Evolutionary conservation across 2,113 vertebrate genomes (phyloP).

Genomic region (Carassius gibelio): DNA sequence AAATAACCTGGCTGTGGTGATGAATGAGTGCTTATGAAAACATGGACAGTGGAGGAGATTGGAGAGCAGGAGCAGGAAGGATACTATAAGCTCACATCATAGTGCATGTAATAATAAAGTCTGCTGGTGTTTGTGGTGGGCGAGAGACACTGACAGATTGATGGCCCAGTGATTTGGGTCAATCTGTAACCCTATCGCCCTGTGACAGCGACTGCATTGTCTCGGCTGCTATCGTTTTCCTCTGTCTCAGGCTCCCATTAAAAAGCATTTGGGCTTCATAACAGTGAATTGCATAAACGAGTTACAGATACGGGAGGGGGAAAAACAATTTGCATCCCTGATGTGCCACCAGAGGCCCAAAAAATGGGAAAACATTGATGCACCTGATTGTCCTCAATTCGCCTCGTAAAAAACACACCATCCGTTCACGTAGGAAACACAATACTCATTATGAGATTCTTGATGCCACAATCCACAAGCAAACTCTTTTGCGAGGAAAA

Average conservation of each 20-base stretch:
- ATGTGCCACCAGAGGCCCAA: conserved; percentile 24
- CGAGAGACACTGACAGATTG: conserved; percentile 42
- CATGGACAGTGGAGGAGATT: conserved; percentile 40
- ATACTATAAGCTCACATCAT: conserved; percentile 49
- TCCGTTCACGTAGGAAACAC: conserved; percentile 22
- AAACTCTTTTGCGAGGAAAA: no score
- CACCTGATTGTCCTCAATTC: conserved; percentile 37
- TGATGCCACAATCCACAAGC: no score
- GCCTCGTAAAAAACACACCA: background rate
- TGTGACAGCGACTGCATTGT: conserved; percentile 40
- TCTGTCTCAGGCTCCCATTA: conserved; percentile 43
- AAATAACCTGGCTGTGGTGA: conserved; percentile 33
- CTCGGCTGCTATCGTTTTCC: conserved; percentile 24
- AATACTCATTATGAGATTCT: conserved; percentile 33
- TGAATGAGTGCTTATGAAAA: conserved; percentile 31
- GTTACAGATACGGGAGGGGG: conserved; percentile 2
- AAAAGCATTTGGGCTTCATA: conserved; percentile 56
- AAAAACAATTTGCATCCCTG: conserved; percentile 35
- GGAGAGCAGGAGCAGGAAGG: conserved; percentile 9
- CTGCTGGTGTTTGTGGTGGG: background rate
- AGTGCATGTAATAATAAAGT: conserved; percentile 38
- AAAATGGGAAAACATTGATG: conserved; percentile 38
- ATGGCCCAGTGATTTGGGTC: conserved; percentile 54
- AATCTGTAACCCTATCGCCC: conserved; percentile 50
- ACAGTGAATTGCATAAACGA: conserved; percentile 49